A percentile compares a stretch with the other conserved stretches of the same genome.
Evolutionary conservation across 2,888 invertebrate species (phyloP).

Genomic region (Epinotia ramella): DNA sequence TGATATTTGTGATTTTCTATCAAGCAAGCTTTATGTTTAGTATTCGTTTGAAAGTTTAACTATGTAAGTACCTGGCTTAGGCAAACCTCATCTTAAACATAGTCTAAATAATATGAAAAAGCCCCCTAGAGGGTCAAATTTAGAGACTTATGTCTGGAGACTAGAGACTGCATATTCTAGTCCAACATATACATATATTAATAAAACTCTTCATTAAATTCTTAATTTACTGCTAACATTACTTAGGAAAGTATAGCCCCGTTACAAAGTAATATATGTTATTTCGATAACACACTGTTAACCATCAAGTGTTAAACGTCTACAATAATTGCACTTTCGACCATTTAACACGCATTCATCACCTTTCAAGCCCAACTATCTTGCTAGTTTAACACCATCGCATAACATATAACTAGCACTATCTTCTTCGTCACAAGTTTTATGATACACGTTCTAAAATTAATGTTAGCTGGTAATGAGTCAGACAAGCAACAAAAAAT

Average conservation of each 20-base stretch:
- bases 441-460: conserved; percentile 43
- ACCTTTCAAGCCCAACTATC: conserved; percentile 30
- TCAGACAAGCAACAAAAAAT: conserved; percentile 42
- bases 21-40: neutral
- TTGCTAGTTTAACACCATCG: conserved; percentile 31
- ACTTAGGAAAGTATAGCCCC: neutral
- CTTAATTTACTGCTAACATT: neutral
- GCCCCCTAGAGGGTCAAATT: no score
- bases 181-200: neutral
- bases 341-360: conserved; percentile 32
- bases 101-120: neutral
- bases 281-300: neutral
- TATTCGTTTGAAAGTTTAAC: neutral
- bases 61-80: neutral
- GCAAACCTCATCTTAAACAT: neutral
- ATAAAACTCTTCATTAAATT: neutral
- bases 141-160: neutral
- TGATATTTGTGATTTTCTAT: no score
- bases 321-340: conserved; percentile 4
- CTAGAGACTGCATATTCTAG: neutral
- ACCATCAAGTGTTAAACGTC: neutral
- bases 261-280: neutral
- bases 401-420: conserved; percentile 18
- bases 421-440: conserved; percentile 39
- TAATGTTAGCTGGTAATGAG: conserved; percentile 41